Evolutionary conservation across 2,797 vertebrate genomes (phyloP).

Genomic region (Eulemur rubriventer): DNA sequence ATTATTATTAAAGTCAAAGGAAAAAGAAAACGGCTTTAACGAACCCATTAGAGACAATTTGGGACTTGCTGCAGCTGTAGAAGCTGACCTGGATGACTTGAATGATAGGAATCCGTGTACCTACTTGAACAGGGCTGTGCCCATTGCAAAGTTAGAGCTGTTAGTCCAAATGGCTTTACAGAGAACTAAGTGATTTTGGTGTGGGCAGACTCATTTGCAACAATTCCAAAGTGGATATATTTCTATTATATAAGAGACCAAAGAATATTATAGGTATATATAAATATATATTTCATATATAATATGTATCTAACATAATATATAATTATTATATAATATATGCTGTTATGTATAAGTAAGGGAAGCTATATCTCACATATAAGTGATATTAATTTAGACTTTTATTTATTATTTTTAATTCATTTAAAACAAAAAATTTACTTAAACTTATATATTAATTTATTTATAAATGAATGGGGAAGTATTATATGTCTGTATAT

Average conservation of each 20-base stretch:
- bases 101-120: background rate
- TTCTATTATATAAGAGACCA: background rate
- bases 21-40: background rate
- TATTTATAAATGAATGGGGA: background rate
- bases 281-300: background rate
- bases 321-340: background rate
- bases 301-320: background rate
- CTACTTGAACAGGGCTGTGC: background rate
- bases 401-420: background rate
- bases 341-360: background rate
- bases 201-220: background rate
- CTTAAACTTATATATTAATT: background rate
- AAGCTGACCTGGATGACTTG: background rate
- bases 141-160: background rate
- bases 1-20: background rate
- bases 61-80: background rate
- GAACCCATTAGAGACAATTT: background rate
- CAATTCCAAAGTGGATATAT: background rate
- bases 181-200: background rate
- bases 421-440: background rate
- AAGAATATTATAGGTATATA: background rate
- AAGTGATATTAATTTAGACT: background rate
- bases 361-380: background rate
- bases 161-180: background rate
- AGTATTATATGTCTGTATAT: background rate